Conservation (phyloP, 2,797 vertebrate genomes). For the Helostoma temminkii region DNA sequence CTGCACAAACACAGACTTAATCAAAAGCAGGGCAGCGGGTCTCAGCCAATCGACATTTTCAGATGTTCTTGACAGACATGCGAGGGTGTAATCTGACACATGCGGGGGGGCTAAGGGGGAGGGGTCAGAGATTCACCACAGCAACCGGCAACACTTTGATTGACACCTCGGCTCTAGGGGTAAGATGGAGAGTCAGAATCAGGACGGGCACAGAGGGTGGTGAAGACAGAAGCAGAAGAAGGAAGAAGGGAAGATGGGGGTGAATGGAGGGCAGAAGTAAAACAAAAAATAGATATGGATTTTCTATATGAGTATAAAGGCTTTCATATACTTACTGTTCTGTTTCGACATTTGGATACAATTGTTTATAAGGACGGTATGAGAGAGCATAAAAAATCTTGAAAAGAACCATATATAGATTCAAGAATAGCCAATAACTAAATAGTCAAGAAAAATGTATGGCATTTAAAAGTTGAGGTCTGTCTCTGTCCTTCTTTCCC, state of each 20-base stretch:
- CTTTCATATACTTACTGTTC: conserved; percentile 1
- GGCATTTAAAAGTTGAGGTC: conserved; percentile 27
- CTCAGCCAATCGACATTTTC: conserved; percentile 50
- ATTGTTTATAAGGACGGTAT: conserved; percentile 12
- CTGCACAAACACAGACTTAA: not conserved
- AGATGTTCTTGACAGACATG: conserved; percentile 61
- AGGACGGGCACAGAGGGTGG: conserved; percentile 35
- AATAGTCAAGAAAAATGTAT: conserved; percentile 43
- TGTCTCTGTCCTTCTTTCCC: not conserved
- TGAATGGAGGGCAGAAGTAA: conserved; percentile 3
- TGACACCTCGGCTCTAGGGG: conserved; percentile 64
- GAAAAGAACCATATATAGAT: conserved; percentile 8
- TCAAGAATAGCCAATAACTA: conserved; percentile 18
- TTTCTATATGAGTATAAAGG: not conserved
- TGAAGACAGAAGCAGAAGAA: conserved; percentile 22
- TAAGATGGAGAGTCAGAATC: conserved; percentile 53
- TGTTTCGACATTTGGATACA: conserved; percentile 18
- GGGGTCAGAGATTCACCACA: conserved; percentile 64
- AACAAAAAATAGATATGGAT: conserved; percentile 16
- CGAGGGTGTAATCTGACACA: conserved; percentile 65
- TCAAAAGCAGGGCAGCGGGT: not conserved
- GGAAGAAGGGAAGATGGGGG: conserved; percentile 6
- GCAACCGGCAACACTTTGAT: conserved; percentile 68
- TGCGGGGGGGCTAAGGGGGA: conserved; percentile 59
- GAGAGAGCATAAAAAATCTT: not conserved